These are phyloP conservation scores for Odontamblyopus rebecca DNA, from an alignment of 2,797 vertebrate species.

Conservation along the genomic window DNA sequence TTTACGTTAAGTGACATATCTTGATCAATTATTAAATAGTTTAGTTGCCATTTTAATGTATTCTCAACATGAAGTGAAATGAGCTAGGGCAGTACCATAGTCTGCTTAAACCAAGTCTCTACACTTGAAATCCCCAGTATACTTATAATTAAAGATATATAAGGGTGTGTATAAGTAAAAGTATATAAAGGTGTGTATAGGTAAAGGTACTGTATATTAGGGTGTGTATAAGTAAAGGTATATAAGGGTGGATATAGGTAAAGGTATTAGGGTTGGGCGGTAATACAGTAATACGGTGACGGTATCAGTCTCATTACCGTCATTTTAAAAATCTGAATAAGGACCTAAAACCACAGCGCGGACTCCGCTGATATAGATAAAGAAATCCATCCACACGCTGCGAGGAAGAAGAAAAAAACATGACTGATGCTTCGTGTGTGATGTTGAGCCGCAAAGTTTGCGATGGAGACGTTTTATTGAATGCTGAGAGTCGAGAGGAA, in stretches of 20 bases:
- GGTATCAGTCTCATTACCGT: too few relatives aligned
- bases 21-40: background rate
- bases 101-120: background rate
- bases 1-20: background rate
- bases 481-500: too few relatives aligned
- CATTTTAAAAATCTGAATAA: too few relatives aligned
- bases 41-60: background rate
- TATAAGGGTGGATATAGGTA: too few relatives aligned
- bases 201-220: slow-evolving; percentile 38
- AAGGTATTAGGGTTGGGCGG: background rate
- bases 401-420: too few relatives aligned
- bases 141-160: slow-evolving; percentile 27
- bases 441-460: too few relatives aligned
- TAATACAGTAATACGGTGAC: too few relatives aligned
- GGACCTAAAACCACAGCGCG: too few relatives aligned
- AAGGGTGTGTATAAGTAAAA: slow-evolving; percentile 1
- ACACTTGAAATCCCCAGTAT: slow-evolving; percentile 17
- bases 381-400: too few relatives aligned
- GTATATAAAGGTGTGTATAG: slow-evolving; percentile 38
- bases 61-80: background rate
- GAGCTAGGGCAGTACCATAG: background rate
- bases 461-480: too few relatives aligned
- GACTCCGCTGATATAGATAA: too few relatives aligned
- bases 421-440: too few relatives aligned
- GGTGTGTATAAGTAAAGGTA: background rate